Percentiles rank a stretch among this genome's conserved stretches.
Evolutionary conservation across 53 echinoderm and acorn worm species (phyloP).

Genomic region (Antedon mediterranea): DNA sequence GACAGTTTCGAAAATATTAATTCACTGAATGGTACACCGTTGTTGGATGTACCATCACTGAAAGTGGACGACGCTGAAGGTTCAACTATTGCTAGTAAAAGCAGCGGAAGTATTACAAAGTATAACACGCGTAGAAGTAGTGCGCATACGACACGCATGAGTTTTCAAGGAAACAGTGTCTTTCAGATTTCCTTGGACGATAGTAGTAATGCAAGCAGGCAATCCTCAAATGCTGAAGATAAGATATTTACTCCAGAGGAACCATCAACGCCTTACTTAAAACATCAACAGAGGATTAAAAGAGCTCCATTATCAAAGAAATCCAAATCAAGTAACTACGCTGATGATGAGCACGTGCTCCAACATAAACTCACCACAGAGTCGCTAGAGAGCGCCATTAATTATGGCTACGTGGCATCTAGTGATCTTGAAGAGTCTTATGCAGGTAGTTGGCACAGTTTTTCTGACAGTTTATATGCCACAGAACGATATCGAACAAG

Average conservation of each 20-base stretch:
- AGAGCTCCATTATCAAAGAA: neutral
- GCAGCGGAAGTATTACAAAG: conserved; percentile 81
- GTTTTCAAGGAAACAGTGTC: neutral
- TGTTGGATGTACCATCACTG: neutral
- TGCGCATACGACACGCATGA: neutral
- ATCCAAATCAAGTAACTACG: neutral
- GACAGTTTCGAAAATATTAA: neutral
- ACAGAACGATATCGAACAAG: neutral
- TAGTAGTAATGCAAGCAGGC: neutral
- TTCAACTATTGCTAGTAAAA: conserved; percentile 74
- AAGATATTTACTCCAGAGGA: neutral
- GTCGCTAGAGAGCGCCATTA: neutral
- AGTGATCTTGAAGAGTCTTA: neutral
- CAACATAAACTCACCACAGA: neutral
- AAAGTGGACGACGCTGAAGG: conserved; percentile 29
- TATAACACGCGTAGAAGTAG: conserved; percentile 34
- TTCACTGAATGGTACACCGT: neutral
- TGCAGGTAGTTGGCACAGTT: neutral
- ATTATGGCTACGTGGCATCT: neutral
- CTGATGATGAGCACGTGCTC: neutral
- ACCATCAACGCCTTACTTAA: neutral
- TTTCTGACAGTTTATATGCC: neutral
- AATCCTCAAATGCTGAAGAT: neutral
- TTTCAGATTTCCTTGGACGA: neutral
- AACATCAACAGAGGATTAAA: neutral